Percentiles rank a stretch among this genome's conserved stretches.
Evolutionary conservation across 2,888 invertebrate genomes (phyloP).

Genomic region (Pachymerium ferrugineum): DNA sequence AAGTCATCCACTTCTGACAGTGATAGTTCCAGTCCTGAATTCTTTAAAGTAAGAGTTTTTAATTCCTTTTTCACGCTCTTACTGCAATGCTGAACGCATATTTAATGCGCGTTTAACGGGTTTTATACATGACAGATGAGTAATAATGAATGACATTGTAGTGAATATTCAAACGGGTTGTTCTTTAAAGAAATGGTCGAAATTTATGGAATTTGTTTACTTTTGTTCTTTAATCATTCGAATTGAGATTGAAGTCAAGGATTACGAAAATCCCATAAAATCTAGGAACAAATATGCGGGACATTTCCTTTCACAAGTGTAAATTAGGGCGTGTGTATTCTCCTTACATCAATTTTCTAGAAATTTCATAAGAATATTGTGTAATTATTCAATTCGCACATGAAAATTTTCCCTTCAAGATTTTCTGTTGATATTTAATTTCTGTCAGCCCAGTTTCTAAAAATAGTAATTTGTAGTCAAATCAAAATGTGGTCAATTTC

Average conservation of each 20-base stretch:
- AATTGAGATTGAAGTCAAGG: not conserved
- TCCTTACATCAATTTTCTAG: slow-evolving; percentile 12
- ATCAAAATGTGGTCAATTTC: not conserved
- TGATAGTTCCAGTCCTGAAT: not conserved
- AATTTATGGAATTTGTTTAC: not conserved
- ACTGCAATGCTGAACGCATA: too few relatives aligned
- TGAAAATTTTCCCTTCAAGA: not conserved
- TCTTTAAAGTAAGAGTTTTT: not conserved
- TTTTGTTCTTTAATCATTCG: not conserved
- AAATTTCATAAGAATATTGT: not conserved
- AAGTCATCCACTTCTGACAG: not conserved
- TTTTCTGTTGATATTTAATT: not conserved
- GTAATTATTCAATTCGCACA: not conserved
- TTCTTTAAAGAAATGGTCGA: too few relatives aligned
- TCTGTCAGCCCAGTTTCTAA: not conserved
- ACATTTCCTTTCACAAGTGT: slow-evolving; percentile 19
- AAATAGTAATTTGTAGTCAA: not conserved
- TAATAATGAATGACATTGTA: too few relatives aligned
- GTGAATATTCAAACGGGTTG: too few relatives aligned
- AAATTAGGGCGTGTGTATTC: slow-evolving; percentile 24
- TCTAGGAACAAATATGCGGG: not conserved
- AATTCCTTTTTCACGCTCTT: not conserved
- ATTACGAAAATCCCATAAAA: not conserved
- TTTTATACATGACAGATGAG: too few relatives aligned
- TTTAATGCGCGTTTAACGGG: too few relatives aligned